Base-by-base conservation (phyloP, 2,797 vertebrate genomes). In the Acipenser oxyrinchus region DNA sequence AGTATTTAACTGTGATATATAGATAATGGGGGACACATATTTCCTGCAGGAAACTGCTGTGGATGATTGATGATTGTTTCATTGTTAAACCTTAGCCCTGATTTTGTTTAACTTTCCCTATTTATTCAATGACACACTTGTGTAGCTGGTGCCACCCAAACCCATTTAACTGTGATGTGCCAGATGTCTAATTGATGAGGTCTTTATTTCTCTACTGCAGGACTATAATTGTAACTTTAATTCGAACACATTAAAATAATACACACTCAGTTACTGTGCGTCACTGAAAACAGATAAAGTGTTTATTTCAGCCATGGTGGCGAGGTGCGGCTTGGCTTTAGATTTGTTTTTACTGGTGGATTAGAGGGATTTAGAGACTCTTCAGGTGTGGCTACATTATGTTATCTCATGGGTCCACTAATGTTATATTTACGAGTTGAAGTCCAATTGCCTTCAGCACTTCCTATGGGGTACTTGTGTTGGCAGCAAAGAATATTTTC, bases 401-500 rank as follows among this genome's bases (percentile, higher is more conserved):
- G 73, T 76, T 81, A 74, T 88, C 89, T 91, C 86, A 68, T 69
- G 86, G 86, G 86, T 76, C 76, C 85, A 85, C 87, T 84, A 77
- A 84, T 74, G 73, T 74, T 72, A 75, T 89, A 84, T 88, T 89
- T 88, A 81, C 72, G 71, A 83, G 87, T 84, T 73, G 78, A 84
- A 80, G 79, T 79, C 74, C 74, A 84, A 92, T 90, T 78, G 90
- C 92, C 86, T 86, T 68, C 83, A 90, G 92, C 88, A 90, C 90
- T 94, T 93, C 91, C 88, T 91, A 87, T 90, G 84, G 69, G 73
- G 81, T 86, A 85, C 82, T 93, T 94, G 80, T 88, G 76, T 93
- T 93, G 93, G 92, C 90, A 81, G 69, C 75, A 74, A 66, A 75
- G 69, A 64, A 66, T 83, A 81, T 90, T 90, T 91, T 89, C 78